Evolutionary conservation across 2,113 vertebrate genomes (phyloP), one percentile per base, ranked within the genome.

Genomic region (Leptosomus discolor): DNA sequence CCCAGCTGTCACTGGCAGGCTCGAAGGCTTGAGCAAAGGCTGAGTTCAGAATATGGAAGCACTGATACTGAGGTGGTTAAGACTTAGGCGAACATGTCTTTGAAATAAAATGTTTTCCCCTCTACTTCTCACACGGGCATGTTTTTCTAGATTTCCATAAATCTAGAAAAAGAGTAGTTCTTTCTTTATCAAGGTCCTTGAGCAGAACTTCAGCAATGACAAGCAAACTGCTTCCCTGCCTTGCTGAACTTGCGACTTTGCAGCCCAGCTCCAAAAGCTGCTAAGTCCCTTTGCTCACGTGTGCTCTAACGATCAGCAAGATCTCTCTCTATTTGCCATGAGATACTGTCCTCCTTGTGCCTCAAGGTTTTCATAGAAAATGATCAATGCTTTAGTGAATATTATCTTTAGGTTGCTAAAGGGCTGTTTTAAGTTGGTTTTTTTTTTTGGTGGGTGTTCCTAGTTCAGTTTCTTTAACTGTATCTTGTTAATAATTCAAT

Each of bases 291-390:
- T 84, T 74, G n/a, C n/a, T 83, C 17, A 13, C 0, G 0, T 11
- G 54, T 37, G 9, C 57, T 76, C 3, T 41, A 61, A 21, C 1
- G 1, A 18, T 60, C 21, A 32, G 36, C 1, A 1, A 36, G 27
- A 8, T 63, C 0, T 0, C 30, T 68, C 0, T 0, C 0, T 29
- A 23, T 60, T 75, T 94, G 34, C 65, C 23, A 6, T 32, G 41
- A 50, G 48, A 11, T 30, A 15, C 41, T 74, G 41, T 27, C 22
- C 23, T 76, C 27, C 18, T 84, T 23, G 4, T 75, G 64, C 34
- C 12, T 51, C 5, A 7, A 7, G 9, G 18, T 54, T 29, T 84
- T 85, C 11, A 4, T 23, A 56, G 32, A 51, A 87, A 60, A 61
- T 67, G n/a, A 50, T 16, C 43, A 22, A 5, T 64, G 29, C 39